Conservation (phyloP, 2,797 vertebrate genomes). For the Ctenopoma multispine region DNA sequence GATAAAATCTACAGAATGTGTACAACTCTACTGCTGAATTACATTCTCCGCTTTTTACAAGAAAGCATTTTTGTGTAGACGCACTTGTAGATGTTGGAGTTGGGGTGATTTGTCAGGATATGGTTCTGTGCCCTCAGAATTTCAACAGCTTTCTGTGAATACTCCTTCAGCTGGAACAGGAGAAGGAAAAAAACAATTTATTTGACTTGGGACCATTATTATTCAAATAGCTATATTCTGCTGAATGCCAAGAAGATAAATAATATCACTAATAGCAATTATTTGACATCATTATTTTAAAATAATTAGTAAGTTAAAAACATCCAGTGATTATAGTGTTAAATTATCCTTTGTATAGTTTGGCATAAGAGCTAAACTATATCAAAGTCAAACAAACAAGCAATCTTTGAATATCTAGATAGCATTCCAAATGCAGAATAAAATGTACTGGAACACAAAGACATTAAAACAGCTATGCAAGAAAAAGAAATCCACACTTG, state of each 20-base stretch:
- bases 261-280: too few relatives aligned
- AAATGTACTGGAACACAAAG: too few relatives aligned
- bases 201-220: not conserved
- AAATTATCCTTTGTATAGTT: not conserved
- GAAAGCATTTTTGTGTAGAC: constrained; percentile 43
- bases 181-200: constrained; percentile 10
- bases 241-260: constrained; percentile 7
- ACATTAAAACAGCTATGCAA: not conserved
- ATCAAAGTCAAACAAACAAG: too few relatives aligned
- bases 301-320: too few relatives aligned
- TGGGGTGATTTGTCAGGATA: constrained; percentile 98
- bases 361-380: too few relatives aligned
- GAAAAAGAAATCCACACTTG: not conserved
- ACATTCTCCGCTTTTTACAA: not conserved
- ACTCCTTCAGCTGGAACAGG: constrained; percentile 91
- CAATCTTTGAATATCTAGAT: too few relatives aligned
- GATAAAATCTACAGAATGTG: not conserved
- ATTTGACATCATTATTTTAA: not conserved
- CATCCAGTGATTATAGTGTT: not conserved
- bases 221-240: not conserved
- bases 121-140: constrained; percentile 98
- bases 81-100: constrained; percentile 99
- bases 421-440: not conserved
- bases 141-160: constrained; percentile 98
- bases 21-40: too few relatives aligned